These are phyloP conservation scores for Cephus pygmeus DNA, from an alignment of 2,888 invertebrate species.

Conservation along the genomic window DNA sequence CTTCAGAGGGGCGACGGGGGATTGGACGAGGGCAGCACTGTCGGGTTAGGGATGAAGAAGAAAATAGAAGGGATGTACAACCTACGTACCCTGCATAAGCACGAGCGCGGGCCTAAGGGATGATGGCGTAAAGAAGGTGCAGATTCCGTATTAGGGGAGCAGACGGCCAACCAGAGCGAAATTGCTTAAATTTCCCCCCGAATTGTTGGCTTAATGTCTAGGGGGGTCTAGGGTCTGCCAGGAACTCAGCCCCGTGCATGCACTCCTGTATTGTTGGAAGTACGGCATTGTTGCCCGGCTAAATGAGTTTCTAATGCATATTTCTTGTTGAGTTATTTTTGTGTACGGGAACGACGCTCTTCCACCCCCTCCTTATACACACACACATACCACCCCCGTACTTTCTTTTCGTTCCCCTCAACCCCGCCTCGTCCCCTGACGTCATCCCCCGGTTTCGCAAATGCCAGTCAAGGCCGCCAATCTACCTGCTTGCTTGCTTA, in stretches of 20 bases:
- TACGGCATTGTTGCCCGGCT: conserved; percentile 19
- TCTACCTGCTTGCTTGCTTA: neutral
- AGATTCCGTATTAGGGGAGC: neutral
- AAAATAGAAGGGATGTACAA: neutral
- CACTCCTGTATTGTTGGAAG: conserved; percentile 7
- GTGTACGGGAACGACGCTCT: neutral
- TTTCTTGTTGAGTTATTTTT: conserved; percentile 22
- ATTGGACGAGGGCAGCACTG: neutral
- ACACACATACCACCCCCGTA: neutral
- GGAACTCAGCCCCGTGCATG: neutral
- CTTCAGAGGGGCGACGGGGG: neutral
- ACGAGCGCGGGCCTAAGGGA: neutral
- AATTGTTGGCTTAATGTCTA: conserved; percentile 19
- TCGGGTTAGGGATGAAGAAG: neutral
- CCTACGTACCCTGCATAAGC: neutral
- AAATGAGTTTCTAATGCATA: conserved; percentile 25
- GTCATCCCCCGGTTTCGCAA: neutral
- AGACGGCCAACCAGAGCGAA: conserved; percentile 5
- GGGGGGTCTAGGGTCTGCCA: neutral
- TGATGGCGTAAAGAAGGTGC: neutral
- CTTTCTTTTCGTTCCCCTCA: neutral
- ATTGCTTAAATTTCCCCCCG: conserved; percentile 24
- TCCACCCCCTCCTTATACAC: neutral
- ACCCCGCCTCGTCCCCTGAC: neutral
- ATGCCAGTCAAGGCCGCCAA: neutral